phyloP scores from a whole-genome alignment of 2,888 invertebrate genomes.

The Agrochola lota region DNA sequence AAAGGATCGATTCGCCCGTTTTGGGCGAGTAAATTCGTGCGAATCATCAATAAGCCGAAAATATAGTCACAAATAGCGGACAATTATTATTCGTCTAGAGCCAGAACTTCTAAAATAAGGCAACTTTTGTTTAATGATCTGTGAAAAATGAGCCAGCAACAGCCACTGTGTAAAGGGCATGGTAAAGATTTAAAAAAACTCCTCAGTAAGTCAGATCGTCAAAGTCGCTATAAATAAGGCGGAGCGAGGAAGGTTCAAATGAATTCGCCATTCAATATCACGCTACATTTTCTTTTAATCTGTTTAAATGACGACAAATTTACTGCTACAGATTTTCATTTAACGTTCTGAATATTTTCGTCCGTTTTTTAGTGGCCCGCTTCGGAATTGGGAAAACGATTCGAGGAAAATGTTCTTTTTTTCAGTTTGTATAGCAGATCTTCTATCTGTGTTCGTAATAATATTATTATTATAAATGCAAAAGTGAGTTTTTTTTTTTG shows the following conservation, averaged over 20 bases:
- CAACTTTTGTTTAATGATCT: neutral
- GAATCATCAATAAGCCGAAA: too few relatives aligned
- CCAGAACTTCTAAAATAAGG: neutral
- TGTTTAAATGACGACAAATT: constrained; percentile 87
- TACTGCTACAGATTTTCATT: constrained; percentile 86
- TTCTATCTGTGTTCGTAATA: neutral
- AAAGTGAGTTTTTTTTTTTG: too few relatives aligned
- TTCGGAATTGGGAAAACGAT: constrained; percentile 30
- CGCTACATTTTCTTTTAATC: constrained; percentile 89
- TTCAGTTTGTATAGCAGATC: constrained; percentile 2
- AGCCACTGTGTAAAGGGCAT: neutral
- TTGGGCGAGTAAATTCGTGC: too few relatives aligned
- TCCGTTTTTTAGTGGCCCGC: constrained; percentile 70
- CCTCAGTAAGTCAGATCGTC: constrained; percentile 76
- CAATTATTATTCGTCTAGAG: neutral
- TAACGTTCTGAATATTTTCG: constrained; percentile 77
- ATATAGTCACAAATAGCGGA: neutral
- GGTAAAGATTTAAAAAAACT: constrained; percentile 25
- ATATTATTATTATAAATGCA: too few relatives aligned
- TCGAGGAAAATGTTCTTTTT: constrained; percentile 11
- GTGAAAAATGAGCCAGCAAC: constrained; percentile 14
- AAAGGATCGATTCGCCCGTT: too few relatives aligned
- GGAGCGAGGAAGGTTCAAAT: constrained; percentile 79
- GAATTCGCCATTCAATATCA: constrained; percentile 87
- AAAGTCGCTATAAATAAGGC: constrained; percentile 82